Evolutionary conservation across 2,113 vertebrate species (phyloP), one percentile per base, ranked within the genome.

Genomic region (Cnemophilus loriae): DNA sequence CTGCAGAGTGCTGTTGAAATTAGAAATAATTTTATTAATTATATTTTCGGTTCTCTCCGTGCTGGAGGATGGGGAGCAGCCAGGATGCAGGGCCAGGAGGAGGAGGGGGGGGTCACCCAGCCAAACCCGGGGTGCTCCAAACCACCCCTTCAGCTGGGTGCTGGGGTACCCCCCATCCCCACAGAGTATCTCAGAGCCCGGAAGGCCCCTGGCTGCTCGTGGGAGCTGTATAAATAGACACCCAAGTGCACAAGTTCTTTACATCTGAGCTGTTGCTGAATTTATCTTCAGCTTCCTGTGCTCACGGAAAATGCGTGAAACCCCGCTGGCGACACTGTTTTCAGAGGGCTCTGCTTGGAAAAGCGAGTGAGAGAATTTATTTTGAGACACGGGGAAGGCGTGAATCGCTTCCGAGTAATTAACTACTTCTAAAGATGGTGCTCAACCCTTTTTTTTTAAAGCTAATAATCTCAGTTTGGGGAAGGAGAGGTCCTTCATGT

Each of bases 201-300:
- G 0, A 7, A 39, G 74, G 69, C 57, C 74, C 75, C 73, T 1
- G 9, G 71, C 37, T 50, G 10, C 63, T 6, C 7, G 11, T 44
- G 89, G 60, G 27, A 65, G 50, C 70, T 61, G 63, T 39, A 76
- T 17, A 93, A 91, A 91, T 8, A 96, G 44, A 78, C 39, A 67
- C 1, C 27, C 42, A 16, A 83, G 35, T 0, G 20, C 70, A 44
- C 33, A 6, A 89, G 53, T 46, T 37, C 89, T 93, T 87, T 24
- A n/a, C 74, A 32, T 94, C 87, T 87, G 84, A 93, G 87, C 77
- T 53, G 69, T 1, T 6, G 75, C 89, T 67, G 90, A 79, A 85
- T 93, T 96, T 93, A 95, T 94, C 90, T 86, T 37, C 65, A 35
- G 74, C 70, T 94, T 95, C 95, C 94, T 96, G 93, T 80, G 89